phyloP scores from a whole-genome alignment of 1,140 invertebrate genomes.

The Trinorchestia longiramus region DNA sequence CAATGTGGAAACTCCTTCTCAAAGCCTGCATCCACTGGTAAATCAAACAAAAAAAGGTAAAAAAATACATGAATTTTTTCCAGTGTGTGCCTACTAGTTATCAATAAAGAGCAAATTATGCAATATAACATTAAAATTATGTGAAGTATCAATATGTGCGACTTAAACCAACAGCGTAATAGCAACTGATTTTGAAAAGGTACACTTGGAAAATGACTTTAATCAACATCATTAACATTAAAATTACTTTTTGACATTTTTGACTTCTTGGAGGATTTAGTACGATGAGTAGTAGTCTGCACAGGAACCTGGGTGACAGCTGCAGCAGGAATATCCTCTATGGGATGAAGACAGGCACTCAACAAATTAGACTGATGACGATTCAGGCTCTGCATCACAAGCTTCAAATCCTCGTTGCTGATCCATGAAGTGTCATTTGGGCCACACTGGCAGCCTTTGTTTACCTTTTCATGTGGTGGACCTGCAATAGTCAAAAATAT shows the following conservation, averaged over 20 bases:
- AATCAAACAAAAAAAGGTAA: not conserved
- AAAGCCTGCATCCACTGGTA: not conserved
- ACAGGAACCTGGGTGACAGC: not conserved
- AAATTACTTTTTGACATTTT: not conserved
- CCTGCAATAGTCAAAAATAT: not conserved
- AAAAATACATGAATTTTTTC: not conserved
- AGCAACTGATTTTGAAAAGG: not conserved
- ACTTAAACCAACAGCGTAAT: not conserved
- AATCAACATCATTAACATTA: constrained; percentile 44
- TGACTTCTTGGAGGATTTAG: not conserved
- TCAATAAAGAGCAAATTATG: not conserved
- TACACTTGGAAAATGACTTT: not conserved
- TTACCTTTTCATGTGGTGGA: not conserved
- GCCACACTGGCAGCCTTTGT: constrained; percentile 25
- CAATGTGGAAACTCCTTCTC: too few species aligned
- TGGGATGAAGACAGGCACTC: not conserved
- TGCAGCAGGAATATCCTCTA: not conserved
- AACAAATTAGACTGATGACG: not conserved
- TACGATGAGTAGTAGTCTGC: not conserved
- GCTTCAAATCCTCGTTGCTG: not conserved
- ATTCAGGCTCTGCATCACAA: not conserved
- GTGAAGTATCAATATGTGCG: not conserved
- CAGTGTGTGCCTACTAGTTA: not conserved
- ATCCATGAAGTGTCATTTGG: not conserved
- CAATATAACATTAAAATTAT: not conserved